A percentile compares a stretch with the other conserved stretches of the same genome.
phyloP scores from a whole-genome alignment of 2,113 vertebrate species.

The Anser cygnoides region DNA sequence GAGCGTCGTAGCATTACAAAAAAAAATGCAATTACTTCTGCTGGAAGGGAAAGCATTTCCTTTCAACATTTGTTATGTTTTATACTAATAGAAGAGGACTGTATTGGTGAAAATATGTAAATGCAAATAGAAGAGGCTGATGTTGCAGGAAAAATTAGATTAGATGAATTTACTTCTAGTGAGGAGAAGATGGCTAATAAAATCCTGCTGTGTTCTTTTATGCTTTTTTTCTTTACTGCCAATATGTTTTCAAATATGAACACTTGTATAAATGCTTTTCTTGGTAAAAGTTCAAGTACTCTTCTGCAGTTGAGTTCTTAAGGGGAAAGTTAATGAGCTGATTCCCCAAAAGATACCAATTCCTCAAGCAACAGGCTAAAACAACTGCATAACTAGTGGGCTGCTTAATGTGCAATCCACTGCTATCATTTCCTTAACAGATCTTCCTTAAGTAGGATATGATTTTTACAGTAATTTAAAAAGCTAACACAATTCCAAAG shows the following conservation, averaged over 20 bases:
- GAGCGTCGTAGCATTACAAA: background rate
- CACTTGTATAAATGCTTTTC: background rate
- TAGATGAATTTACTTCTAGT: background rate
- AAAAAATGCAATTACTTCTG: background rate
- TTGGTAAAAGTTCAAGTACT: background rate
- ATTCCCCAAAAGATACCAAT: background rate
- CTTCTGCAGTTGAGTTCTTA: background rate
- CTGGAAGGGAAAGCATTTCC: background rate
- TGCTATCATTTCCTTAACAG: background rate
- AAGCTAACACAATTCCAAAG: constrained; percentile 1
- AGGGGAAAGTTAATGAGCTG: background rate
- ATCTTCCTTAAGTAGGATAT: background rate
- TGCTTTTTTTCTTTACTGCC: background rate
- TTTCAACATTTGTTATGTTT: background rate
- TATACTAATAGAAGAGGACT: background rate
- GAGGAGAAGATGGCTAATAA: background rate
- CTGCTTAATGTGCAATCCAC: background rate
- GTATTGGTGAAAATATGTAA: background rate
- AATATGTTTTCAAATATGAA: background rate
- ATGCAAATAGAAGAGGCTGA: background rate
- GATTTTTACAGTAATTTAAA: background rate
- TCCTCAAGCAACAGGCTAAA: background rate
- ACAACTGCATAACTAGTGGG: background rate
- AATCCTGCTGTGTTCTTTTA: background rate
- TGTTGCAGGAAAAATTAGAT: background rate